Evolutionary conservation across 2,113 vertebrate genomes (phyloP).

Genomic region (Oncorhynchus tshawytscha): DNA sequence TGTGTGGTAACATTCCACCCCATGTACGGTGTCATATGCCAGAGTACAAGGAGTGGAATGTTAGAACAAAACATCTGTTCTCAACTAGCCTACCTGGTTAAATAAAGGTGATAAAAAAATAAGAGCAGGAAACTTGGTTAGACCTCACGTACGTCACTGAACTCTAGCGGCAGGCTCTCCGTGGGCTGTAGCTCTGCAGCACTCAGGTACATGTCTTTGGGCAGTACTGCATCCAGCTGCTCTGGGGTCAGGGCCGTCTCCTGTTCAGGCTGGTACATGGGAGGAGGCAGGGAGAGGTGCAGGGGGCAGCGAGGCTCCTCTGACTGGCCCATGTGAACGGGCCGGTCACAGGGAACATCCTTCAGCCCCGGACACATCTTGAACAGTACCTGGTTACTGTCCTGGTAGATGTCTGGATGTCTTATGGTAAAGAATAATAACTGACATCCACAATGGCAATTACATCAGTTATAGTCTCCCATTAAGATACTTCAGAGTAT

Average conservation of each 20-base stretch:
- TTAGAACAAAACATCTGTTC: too few species aligned
- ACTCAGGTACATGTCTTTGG: slow-evolving; percentile 90
- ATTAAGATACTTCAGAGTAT: too few species aligned
- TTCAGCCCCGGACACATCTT: slow-evolving; percentile 88
- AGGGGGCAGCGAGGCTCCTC: slow-evolving; percentile 91
- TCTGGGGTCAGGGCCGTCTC: slow-evolving; percentile 76
- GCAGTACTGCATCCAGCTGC: slow-evolving; percentile 76
- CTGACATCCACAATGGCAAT: not conserved
- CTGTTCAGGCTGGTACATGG: slow-evolving; percentile 89
- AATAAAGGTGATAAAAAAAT: too few species aligned
- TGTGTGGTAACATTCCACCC: too few species aligned
- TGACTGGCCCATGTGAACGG: slow-evolving; percentile 86
- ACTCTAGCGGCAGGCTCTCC: slow-evolving; percentile 92
- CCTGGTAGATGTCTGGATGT: slow-evolving; percentile 89
- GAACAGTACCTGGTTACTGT: slow-evolving; percentile 90
- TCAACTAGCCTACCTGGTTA: too few species aligned
- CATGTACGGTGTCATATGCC: too few species aligned
- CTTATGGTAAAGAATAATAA: slow-evolving; percentile 71
- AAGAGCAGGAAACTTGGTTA: not conserved
- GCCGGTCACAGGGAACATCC: slow-evolving; percentile 86
- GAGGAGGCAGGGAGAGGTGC: slow-evolving; percentile 86
- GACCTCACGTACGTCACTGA: slow-evolving; percentile 87
- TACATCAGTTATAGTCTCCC: too few species aligned
- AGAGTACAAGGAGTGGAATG: too few species aligned
- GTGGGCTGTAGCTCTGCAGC: slow-evolving; percentile 95